phyloP scores from a whole-genome alignment of 2,113 vertebrate genomes.

The Ciconia maguari region DNA sequence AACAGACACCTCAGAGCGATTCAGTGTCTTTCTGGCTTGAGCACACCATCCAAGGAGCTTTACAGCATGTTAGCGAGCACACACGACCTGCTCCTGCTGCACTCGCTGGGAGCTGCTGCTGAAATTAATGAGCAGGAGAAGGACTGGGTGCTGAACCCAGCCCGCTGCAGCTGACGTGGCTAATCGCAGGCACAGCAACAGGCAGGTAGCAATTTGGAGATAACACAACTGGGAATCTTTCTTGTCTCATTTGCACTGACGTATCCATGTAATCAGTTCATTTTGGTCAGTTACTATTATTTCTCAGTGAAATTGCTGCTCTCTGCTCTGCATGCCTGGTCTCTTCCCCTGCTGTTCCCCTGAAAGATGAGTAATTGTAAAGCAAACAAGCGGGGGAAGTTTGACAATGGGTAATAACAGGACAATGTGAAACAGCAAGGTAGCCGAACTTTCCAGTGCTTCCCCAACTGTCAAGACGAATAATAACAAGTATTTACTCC shows the following conservation, averaged over 20 bases:
- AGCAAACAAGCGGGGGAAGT: neutral
- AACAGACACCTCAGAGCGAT: neutral
- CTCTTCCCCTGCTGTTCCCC: neutral
- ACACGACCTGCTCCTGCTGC: neutral
- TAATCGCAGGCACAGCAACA: neutral
- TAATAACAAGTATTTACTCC: neutral
- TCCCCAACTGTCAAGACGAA: neutral
- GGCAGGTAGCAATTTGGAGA: constrained; percentile 56
- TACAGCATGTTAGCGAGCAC: neutral
- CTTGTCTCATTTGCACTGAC: constrained; percentile 28
- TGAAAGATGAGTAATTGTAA: constrained; percentile 24
- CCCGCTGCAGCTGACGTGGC: neutral
- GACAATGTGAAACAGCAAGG: constrained; percentile 10
- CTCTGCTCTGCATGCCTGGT: neutral
- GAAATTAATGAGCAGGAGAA: neutral
- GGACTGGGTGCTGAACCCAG: neutral
- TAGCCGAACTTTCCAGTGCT: neutral
- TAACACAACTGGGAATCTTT: neutral
- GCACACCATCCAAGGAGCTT: neutral
- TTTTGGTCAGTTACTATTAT: constrained; percentile 6
- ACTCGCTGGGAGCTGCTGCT: neutral
- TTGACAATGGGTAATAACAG: constrained; percentile 12
- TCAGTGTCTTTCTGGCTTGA: neutral
- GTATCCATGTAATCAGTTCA: constrained; percentile 12
- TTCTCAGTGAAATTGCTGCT: constrained; percentile 21